Evolutionary conservation across 1,140 invertebrate genomes (phyloP).

Genomic region (Rhagoletis zephyria): DNA sequence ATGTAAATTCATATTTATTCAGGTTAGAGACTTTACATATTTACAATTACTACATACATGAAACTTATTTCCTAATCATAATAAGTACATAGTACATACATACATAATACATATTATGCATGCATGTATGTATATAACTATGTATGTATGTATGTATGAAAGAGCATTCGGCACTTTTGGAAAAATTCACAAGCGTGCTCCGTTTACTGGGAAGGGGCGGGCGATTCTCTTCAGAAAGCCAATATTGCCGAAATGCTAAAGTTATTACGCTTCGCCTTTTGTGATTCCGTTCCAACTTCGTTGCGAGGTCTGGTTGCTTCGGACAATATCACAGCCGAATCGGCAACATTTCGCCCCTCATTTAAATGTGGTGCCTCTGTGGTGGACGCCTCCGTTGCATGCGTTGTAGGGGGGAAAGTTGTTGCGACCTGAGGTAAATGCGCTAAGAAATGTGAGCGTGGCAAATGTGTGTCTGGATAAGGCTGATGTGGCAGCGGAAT

Average conservation of each 20-base stretch:
- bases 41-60: too few relatives aligned
- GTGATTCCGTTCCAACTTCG: conserved; percentile 53
- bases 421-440: too few relatives aligned
- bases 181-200: too few relatives aligned
- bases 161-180: too few relatives aligned
- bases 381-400: neutral
- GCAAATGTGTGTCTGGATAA: neutral
- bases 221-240: conserved; percentile 61
- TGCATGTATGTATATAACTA: too few relatives aligned
- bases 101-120: too few relatives aligned
- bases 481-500: neutral
- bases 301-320: neutral
- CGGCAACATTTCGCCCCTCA: neutral
- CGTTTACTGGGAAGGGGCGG: too few relatives aligned
- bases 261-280: conserved; percentile 66
- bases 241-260: conserved; percentile 71
- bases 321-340: neutral
- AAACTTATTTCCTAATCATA: neutral
- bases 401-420: neutral
- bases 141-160: too few relatives aligned
- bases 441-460: neutral
- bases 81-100: too few relatives aligned
- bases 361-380: neutral
- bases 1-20: too few relatives aligned
- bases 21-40: too few relatives aligned